A percentile compares a stretch with the other conserved stretches of the same genome.
Evolutionary conservation across 2,797 vertebrate species (phyloP).

Genomic region (Sebastes alutus): DNA sequence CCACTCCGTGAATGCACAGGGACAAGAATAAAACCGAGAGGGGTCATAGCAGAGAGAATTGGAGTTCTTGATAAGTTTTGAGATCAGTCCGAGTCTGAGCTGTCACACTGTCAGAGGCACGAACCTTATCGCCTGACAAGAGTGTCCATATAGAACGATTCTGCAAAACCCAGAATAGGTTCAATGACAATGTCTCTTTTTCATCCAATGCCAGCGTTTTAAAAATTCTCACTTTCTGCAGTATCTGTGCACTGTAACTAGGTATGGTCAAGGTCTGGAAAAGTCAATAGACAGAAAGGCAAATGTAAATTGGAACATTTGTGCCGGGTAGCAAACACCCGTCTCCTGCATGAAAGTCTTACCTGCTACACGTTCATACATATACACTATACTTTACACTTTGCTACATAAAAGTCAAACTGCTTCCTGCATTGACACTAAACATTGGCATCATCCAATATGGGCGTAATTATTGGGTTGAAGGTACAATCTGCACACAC

Average conservation of each 20-base stretch:
- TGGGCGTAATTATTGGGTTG: background rate
- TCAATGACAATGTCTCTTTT: background rate
- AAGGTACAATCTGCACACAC: background rate
- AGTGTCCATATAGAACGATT: background rate
- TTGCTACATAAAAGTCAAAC: background rate
- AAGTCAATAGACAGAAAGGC: background rate
- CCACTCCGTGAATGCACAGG: background rate
- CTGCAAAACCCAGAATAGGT: background rate
- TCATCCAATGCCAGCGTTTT: background rate
- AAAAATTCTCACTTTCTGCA: background rate
- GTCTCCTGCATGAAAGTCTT: background rate
- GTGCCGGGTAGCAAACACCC: background rate
- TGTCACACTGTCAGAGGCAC: background rate
- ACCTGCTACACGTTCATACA: background rate
- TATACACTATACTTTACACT: background rate
- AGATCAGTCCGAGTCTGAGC: background rate
- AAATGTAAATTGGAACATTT: background rate
- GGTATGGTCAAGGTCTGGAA: background rate
- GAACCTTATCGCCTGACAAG: background rate
- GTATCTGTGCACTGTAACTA: background rate
- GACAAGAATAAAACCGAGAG: background rate
- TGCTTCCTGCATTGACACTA: background rate
- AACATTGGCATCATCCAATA: background rate
- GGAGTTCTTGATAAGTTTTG: background rate
- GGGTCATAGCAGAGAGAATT: background rate